Conservation (phyloP, 2,888 invertebrate genomes). For the Athalia cordata region DNA sequence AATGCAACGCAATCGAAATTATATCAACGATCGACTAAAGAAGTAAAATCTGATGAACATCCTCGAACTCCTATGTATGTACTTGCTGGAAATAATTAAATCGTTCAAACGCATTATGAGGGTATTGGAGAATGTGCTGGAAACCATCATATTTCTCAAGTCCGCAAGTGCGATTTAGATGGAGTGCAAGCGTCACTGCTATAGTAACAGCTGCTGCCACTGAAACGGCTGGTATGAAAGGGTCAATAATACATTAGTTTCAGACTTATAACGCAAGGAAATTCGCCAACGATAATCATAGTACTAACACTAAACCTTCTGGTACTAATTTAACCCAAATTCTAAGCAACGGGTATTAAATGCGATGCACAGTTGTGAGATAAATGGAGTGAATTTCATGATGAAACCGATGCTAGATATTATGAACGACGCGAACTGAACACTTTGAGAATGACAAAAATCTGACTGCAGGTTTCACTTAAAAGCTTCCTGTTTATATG, state of each 20-base stretch:
- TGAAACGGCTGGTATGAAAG: constrained; percentile 26
- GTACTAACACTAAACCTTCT: not conserved
- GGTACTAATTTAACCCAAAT: not conserved
- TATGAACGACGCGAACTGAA: no score
- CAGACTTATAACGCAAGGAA: constrained; percentile 5
- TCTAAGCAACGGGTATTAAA: no score
- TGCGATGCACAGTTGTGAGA: no score
- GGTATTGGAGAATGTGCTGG: not conserved
- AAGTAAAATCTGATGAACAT: no score
- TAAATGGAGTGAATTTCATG: no score
- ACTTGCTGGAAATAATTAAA: no score
- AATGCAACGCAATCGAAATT: no score
- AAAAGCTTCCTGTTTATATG: constrained; percentile 12
- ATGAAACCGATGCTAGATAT: no score
- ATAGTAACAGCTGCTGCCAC: constrained; percentile 23
- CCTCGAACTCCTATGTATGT: no score
- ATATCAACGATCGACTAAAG: no score
- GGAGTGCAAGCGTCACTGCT: constrained; percentile 22
- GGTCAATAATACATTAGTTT: constrained; percentile 33
- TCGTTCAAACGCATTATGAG: not conserved
- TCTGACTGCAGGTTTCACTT: not conserved
- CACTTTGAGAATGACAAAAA: not conserved
- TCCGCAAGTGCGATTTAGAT: constrained; percentile 23
- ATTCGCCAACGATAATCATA: constrained; percentile 6
- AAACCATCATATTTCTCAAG: constrained; percentile 14